These are phyloP conservation scores for Eupithecia abbreviata DNA, from an alignment of 2,888 invertebrate genomes.

Conservation along the genomic window DNA sequence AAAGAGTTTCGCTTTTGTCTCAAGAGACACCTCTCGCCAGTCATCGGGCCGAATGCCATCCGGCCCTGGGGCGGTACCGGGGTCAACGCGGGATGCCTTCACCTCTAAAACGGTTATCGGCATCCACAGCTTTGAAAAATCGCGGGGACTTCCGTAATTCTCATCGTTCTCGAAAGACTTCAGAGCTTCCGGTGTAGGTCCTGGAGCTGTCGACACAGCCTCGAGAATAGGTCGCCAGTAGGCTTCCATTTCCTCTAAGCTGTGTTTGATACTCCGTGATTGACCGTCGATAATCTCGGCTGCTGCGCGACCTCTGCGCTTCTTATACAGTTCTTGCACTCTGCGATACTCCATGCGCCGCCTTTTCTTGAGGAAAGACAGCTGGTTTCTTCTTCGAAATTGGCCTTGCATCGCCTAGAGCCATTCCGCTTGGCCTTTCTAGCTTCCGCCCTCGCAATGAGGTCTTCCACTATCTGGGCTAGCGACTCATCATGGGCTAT, in stretches of 20 bases:
- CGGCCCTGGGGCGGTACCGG: neutral
- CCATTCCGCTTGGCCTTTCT: neutral
- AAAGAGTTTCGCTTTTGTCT: neutral
- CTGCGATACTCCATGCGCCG: neutral
- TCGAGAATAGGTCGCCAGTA: neutral
- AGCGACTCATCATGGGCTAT: neutral
- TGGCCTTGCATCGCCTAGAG: neutral
- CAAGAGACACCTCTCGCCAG: neutral
- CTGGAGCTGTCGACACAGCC: conserved; percentile 12
- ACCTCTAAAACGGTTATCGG: too few species aligned
- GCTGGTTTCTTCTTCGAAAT: neutral
- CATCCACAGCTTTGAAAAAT: too few species aligned
- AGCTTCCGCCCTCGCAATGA: neutral
- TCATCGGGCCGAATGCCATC: neutral
- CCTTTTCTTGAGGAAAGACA: neutral
- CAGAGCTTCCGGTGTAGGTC: neutral
- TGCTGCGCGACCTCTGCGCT: neutral
- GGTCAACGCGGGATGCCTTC: neutral
- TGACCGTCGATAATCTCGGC: neutral
- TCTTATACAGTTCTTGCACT: neutral
- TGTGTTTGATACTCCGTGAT: neutral
- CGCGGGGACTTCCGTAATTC: too few species aligned
- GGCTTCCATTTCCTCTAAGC: neutral
- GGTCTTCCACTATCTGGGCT: neutral
- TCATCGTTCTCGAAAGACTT: too few species aligned